Evolutionary conservation across 1,140 invertebrate species (phyloP), one percentile per base, ranked within the genome.

Genomic region (Trachelipus rathkii): DNA sequence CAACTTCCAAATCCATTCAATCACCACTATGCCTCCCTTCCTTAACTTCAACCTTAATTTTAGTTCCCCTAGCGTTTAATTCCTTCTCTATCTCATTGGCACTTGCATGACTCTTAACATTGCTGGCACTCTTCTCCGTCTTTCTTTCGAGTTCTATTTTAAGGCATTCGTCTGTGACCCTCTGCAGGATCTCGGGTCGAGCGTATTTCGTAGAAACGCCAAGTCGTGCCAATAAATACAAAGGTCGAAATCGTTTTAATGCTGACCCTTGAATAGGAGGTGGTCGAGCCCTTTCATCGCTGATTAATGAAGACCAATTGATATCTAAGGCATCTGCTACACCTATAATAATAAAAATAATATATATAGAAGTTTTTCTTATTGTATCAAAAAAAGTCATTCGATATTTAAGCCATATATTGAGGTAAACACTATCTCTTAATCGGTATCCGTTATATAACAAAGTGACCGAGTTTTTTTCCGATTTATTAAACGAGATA

Each of bases 251-350:
- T 24, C 68, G 10, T 21, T 70, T 70, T 11, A 70, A 21, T n/a
- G 68, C 68, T 15, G 68, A 21, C 11, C 68, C 68, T 13, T 21
- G 19, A 21, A 24, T 21, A 13, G 24, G 19, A 6, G 21, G 11
- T 70, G 68, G 68, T n/a, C 68, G 11, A 11, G 68, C 19, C 4
- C 50, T 13, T 15, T 15, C 50, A 21, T 70, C 68, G 24, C 68
- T 33, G 10, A 70, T 70, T 21, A 70, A 33, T 13, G 68, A 70
- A 3, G 68, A 21, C 68, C 68, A 70, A 33, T 70, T 70, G 15
- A 70, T 70, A 21, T 70, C 68, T 6, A 70, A 33, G 23, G 68
- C 68, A 24, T 70, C 68, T 13, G 68, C 68, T 3, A 70, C 68
- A 70, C 68, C 68, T 70, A 24, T 4, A 60, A 19, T 15, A 19